Evolutionary conservation across 1,140 invertebrate species (phyloP).

Genomic region (Oryctes rhinoceros): DNA sequence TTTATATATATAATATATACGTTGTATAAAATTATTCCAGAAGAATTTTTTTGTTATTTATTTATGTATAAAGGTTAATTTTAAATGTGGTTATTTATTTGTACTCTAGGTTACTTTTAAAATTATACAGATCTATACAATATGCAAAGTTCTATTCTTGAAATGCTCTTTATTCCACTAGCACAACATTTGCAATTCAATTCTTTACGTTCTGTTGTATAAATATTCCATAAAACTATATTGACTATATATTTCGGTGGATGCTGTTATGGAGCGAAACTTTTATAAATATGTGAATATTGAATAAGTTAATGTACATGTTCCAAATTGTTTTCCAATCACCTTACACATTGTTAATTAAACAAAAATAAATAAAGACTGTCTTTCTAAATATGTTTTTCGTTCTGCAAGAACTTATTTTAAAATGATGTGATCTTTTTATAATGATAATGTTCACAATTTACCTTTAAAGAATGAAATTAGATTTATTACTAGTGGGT

Average conservation of each 20-base stretch:
- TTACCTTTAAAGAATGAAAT: no score
- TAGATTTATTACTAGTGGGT: no score
- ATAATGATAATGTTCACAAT: no score
- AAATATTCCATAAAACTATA: conserved; percentile 7
- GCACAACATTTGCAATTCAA: conserved; percentile 6
- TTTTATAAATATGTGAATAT: conserved; percentile 34
- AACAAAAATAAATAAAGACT: conserved; percentile 23
- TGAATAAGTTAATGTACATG: neutral
- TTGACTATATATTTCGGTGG: conserved; percentile 2
- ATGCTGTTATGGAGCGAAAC: conserved; percentile 5
- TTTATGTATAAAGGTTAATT: conserved; percentile 33
- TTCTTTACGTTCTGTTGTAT: neutral
- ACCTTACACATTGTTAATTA: conserved; percentile 17
- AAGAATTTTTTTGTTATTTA: conserved; percentile 23
- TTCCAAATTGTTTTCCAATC: conserved; percentile 14
- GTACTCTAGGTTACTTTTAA: neutral
- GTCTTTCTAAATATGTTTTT: conserved; percentile 25
- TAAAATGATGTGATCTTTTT: no score
- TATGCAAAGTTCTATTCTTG: neutral
- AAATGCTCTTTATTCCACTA: neutral
- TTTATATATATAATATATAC: neutral
- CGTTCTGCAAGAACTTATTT: no score
- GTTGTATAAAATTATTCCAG: conserved; percentile 28
- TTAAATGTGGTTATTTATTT: conserved; percentile 32
- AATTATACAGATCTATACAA: neutral